Evolutionary conservation across 2,113 vertebrate species (phyloP).

Genomic region (Ardeotis arabs): DNA sequence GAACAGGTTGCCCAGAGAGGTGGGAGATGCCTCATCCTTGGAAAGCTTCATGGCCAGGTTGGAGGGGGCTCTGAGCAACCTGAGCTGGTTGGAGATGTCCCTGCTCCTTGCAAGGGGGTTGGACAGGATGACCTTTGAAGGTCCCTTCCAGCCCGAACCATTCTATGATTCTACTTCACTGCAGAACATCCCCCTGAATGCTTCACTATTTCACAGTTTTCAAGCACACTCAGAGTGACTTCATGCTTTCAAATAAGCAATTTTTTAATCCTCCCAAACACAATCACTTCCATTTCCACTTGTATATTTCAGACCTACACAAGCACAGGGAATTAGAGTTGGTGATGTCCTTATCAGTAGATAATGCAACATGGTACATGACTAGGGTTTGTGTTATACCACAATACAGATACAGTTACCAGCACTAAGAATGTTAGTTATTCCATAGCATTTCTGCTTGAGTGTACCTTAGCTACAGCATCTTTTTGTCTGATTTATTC

Average conservation of each 20-base stretch:
- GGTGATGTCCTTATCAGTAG: neutral
- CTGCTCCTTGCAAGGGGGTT: too few species aligned
- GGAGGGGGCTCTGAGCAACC: too few species aligned
- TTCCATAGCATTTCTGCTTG: neutral
- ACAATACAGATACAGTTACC: neutral
- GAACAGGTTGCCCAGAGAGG: too few species aligned
- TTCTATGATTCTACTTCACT: neutral
- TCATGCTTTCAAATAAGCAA: neutral
- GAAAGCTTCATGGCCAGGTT: too few species aligned
- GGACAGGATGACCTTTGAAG: too few species aligned
- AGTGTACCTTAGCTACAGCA: neutral
- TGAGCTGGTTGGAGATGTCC: too few species aligned
- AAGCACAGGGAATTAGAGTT: neutral
- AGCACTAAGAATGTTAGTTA: neutral
- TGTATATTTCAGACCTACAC: neutral
- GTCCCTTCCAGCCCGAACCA: too few species aligned
- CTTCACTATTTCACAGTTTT: neutral
- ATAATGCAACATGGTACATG: neutral
- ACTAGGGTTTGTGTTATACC: neutral
- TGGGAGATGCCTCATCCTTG: too few species aligned
- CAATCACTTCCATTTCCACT: neutral
- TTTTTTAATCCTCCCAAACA: neutral
- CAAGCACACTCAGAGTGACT: fast-evolving
- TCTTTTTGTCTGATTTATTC: neutral
- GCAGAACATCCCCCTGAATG: fast-evolving